Base-by-base conservation (phyloP, 1,140 invertebrate genomes). In the Eriocheir sinensis region DNA sequence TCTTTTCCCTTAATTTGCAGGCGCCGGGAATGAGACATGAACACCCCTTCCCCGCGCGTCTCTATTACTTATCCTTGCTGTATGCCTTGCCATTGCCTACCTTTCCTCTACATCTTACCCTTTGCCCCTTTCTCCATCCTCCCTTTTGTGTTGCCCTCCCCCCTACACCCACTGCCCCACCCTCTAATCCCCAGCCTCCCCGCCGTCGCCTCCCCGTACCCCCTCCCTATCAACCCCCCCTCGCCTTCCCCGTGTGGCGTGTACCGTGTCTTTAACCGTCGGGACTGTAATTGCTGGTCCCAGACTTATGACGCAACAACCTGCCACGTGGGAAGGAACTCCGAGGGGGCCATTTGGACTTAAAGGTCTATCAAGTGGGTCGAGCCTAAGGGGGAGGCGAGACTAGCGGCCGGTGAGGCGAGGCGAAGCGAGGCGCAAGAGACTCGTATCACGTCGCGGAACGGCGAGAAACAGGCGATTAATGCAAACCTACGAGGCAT, bases 291-390 rank as follows among this genome's bases (percentile, higher is more conserved):
- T 72, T 72, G n/a, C 60, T 21, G 21, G 27, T 72, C 60, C 3
- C 21, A 72, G 60, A 72, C 60, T 72, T 72, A 72, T n/a, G 60
- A 72, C 27, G 60, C 60, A 72, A 72, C 60, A 72, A 72, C 60
- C 60, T 72, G 60, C 60, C 60, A 72, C 27, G 60, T 72, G 27
- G 60, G 60, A 72, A 12, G 60, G 60, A n/a, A 72, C 60, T 72
- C 60, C 27, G 6, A 72, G 60, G 60, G 60, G 60, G 21, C 60
- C 27, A 72, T 72, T 72, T n/a, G 21, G 60, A n/a, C 27, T n/a
- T 72, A 72, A n/a, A 72, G 60, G n/a, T 72, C 60, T 72, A 72
- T 72, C 60, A 72, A 72, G 60, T 72, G 60, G 60, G 4, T 72
- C 60, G 60, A n/a, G 60, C 21, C 60, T 72, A 21, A 72, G 60